Evolutionary conservation across 2,888 invertebrate species (phyloP).

Genomic region (Zaprionus bogoriensis): DNA sequence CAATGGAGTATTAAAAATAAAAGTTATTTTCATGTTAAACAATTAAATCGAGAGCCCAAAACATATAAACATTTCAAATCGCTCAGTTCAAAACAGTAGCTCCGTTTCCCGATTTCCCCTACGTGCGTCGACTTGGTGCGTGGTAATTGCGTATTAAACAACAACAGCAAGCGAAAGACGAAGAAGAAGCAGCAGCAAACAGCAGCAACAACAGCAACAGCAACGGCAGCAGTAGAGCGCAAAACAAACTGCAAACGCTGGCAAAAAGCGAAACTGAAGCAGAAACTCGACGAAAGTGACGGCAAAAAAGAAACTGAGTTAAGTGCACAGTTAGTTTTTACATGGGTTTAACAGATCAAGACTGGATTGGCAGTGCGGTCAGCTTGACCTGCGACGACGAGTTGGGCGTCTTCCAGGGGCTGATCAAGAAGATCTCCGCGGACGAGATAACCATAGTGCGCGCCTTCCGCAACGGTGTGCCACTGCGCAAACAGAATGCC

Average conservation of each 20-base stretch:
- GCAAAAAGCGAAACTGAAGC: conserved; percentile 40
- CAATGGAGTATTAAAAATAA: conserved; percentile 29
- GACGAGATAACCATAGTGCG: conserved; percentile 89
- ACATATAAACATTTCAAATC: conserved; percentile 9
- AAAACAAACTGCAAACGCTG: conserved; percentile 53
- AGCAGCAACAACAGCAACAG: conserved; percentile 10
- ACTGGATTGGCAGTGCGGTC: conserved; percentile 89
- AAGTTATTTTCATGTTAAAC: conserved; percentile 19
- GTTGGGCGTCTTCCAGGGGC: conserved; percentile 90
- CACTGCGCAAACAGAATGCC: conserved; percentile 84
- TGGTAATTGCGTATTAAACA: conserved; percentile 76
- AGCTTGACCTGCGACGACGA: conserved; percentile 91
- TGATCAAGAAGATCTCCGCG: conserved; percentile 89
- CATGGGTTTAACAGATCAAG: conserved; percentile 72
- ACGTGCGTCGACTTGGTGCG: conserved; percentile 39
- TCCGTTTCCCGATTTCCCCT: conserved; percentile 7
- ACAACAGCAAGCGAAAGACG: conserved; percentile 39
- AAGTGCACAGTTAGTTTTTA: conserved; percentile 30
- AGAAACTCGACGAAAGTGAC: conserved; percentile 8
- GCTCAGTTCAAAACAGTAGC: not conserved
- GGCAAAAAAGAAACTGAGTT: conserved; percentile 11
- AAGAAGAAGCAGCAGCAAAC: conserved; percentile 3
- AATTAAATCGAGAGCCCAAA: conserved; percentile 9
- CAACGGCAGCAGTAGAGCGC: conserved; percentile 16
- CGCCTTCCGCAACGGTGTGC: conserved; percentile 91